Base-by-base conservation (phyloP, 2,797 vertebrate genomes). In the Rhinella marina region DNA sequence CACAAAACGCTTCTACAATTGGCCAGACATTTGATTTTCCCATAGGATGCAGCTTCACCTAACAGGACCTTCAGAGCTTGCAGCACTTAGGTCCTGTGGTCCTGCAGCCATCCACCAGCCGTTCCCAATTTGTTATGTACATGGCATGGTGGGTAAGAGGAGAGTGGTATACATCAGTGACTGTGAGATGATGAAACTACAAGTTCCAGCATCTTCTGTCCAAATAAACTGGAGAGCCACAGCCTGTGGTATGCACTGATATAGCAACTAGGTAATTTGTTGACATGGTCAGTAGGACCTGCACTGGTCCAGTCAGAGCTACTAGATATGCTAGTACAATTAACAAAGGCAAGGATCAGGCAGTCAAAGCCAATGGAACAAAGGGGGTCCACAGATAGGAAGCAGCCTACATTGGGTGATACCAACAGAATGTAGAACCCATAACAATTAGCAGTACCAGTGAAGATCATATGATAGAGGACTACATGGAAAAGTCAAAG, bases 1-100 rank as follows among this genome's bases (percentile, higher is more conserved):
- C 95, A 93, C 66, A 59, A 84, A 72, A 3, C 16, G 3, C 25
- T n/a, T 32, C 62, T 54, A 54, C 50, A 13, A 14, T 13, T 17
- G 82, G 52, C 68, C 68, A 61, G n/a, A 27, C 25, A 14, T 56
- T 12, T 41, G 17, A 48, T 48, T 70, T 32, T 14, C 66, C 64
- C 19, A 11, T 48, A 84, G 52, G 70, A 11, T n/a, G 68, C 66
- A 32, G 23, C 4, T 23, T 32, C 21, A 59, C 68, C 66, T n/a
- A 3, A 1, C 2, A 9, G 21, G 61, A 62, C 61, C 61, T 62
- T 7, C 57, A 19, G 16, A 7, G 57, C 57, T 59, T 1, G 14
- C 57, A 1, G 57, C 57, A 16, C 23, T 27, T 6, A 3, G 52
- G 12, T 10, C 78, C 27, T 19, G 56, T 52, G 56, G 59, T 21